Base-by-base conservation (phyloP, 1,140 invertebrate species). In the Bacillus rossius region DNA sequence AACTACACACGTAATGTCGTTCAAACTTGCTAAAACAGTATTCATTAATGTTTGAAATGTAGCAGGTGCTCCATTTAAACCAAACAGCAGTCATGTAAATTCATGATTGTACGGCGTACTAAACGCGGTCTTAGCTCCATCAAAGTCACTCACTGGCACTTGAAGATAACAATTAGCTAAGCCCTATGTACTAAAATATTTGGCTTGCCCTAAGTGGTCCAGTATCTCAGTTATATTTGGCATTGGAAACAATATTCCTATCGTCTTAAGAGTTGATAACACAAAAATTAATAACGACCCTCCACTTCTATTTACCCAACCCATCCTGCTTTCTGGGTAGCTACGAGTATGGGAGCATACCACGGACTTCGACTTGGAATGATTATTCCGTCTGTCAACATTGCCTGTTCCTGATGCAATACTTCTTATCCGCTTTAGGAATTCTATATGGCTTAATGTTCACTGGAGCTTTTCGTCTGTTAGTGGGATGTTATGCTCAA, bases 91-190 rank as follows among this genome's bases (percentile, higher is more conserved):
- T 19, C 61, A 54, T 45, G 20, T 60, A 56, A 64, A 64, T 37
- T 65, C 56, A 59, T 68, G 66, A 8, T 61, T 64, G 41, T 55
- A 59, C 45, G 53, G 26, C 19, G 17, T 56, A 23, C n/a, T 66
- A 52, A 75, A 76, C 7, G 69, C 65, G 8, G 75, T 70, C 63
- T 74, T 77, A 55, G 7, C 34, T 37, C 23, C 62, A 50, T 1
- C n/a, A n/a, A n/a, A n/a, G n/a, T n/a, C n/a, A n/a, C 69, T 62
- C 2, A 79, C 58, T 8, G 59, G 40, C 10, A 79, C 67, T 59
- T 81, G 76, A 66, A 71, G 73, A 57, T 73, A 80, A 0, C 77
- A 76, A 22, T 60, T 68, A 0, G 61, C 62, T n/a, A 78, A 50
- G 65, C 79, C 76, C 7, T 78, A 55, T 0, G 65, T 63, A 2